phyloP scores from a whole-genome alignment of 2,888 invertebrate genomes.

The Aphidoletes aphidimyza region DNA sequence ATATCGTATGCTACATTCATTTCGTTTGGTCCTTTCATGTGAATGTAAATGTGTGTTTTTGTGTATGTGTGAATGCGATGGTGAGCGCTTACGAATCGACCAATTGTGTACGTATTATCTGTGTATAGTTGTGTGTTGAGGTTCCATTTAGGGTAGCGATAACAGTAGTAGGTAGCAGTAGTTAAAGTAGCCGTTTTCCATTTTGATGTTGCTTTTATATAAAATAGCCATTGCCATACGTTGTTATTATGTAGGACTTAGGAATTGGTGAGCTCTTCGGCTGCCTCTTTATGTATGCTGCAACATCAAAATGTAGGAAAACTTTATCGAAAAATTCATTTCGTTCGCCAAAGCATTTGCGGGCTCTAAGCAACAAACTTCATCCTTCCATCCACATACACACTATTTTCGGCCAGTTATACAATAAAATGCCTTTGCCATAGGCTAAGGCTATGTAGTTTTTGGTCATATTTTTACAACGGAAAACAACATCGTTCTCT shows the following conservation, averaged over 20 bases:
- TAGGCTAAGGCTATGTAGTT: slow-evolving; percentile 35
- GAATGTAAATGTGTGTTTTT: background rate
- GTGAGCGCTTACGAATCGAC: slow-evolving; percentile 24
- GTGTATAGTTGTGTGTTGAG: background rate
- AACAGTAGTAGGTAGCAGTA: slow-evolving; percentile 46
- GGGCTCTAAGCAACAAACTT: background rate
- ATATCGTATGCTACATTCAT: slow-evolving; percentile 41
- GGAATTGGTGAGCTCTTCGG: background rate
- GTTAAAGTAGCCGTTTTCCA: slow-evolving; percentile 53
- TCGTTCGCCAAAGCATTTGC: too few relatives aligned
- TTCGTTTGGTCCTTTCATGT: slow-evolving; percentile 34
- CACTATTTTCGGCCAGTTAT: background rate
- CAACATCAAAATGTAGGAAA: background rate
- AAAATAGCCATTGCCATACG: slow-evolving; percentile 53
- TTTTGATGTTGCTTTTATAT: slow-evolving; percentile 53
- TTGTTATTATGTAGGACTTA: slow-evolving; percentile 47
- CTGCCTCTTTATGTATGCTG: background rate
- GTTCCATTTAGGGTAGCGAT: slow-evolving; percentile 53
- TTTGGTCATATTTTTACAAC: slow-evolving; percentile 37
- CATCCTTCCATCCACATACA: slow-evolving; percentile 3
- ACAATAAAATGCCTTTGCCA: slow-evolving; percentile 36
- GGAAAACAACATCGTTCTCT: background rate
- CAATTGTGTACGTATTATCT: slow-evolving; percentile 39
- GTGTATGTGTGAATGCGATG: background rate
- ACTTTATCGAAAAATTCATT: too few relatives aligned